phyloP scores from a whole-genome alignment of 2,113 vertebrate species.

The Strigops habroptila region DNA sequence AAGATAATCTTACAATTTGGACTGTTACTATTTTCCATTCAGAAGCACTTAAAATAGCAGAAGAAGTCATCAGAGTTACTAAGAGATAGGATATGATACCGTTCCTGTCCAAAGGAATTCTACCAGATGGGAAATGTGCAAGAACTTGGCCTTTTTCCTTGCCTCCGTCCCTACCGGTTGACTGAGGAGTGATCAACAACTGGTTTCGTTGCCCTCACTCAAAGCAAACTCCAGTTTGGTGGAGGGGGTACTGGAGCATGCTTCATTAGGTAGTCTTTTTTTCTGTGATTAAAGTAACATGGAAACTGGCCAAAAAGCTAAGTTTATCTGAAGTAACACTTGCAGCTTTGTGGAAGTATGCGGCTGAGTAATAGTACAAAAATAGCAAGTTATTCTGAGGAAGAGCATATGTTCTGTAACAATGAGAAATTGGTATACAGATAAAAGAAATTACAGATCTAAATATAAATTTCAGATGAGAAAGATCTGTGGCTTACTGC shows the following conservation, averaged over 20 bases:
- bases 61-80: not conserved
- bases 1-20: not conserved
- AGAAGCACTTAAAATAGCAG: slow-evolving; percentile 17
- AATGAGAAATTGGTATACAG: slow-evolving; percentile 70
- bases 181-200: not conserved
- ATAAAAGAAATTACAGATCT: slow-evolving; percentile 63
- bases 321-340: slow-evolving; percentile 77
- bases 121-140: not conserved
- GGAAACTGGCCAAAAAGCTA: slow-evolving; percentile 52
- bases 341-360: slow-evolving; percentile 71
- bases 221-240: not conserved
- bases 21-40: not conserved
- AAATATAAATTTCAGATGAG: slow-evolving; percentile 56
- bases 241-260: not conserved
- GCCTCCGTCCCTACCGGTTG: not conserved
- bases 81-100: slow-evolving; percentile 17
- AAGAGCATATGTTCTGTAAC: slow-evolving; percentile 76
- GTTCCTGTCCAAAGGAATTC: not conserved
- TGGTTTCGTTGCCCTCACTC: not conserved
- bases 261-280: not conserved
- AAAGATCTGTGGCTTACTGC: slow-evolving; percentile 1
- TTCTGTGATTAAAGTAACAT: not conserved
- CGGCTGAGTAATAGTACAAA: slow-evolving; percentile 73
- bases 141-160: not conserved
- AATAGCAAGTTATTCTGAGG: slow-evolving; percentile 79